Evolutionary conservation across 2,113 vertebrate species (phyloP), one percentile per base, ranked within the genome.

Genomic region (Callipepla californica): DNA sequence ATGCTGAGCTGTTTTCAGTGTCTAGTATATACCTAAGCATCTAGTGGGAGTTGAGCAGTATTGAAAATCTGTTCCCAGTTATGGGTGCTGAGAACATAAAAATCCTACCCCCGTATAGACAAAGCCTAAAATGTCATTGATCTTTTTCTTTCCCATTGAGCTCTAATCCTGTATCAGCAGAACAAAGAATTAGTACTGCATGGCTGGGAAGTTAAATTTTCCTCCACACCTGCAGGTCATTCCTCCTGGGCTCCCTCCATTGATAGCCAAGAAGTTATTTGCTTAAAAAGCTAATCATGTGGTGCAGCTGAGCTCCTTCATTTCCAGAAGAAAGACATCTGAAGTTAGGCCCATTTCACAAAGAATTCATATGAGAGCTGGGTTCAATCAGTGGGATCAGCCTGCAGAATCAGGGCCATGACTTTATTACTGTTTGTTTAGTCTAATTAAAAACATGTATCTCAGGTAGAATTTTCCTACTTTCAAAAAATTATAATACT

Each of bases 231-330:
- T 95, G 93, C 80, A 86, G 90, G 83, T 94, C 91, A 94, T 96
- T 92, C 85, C 85, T 95, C 90, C 93, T 92, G 79, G 87, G 79
- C 87, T 95, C 89, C 40, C 34, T 81, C 85, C 82, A 92, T 58
- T 95, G 93, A 96, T 78, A 92, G 91, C 76, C 85, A 91, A 84
- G 68, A 92, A 90, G 87, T 85, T 90, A 94, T 96, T 96, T 94
- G 76, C 94, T 96, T 94, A 95, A 94, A 96, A 96, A 94, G 72
- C 79, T 91, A 96, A 95, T 93, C 94, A 94, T 94, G 77, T 96
- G 85, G 93, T 94, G 69, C 91, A 95, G 91, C 88, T 94, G 92
- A 94, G 62, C 85, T 81, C 93, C 92, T 88, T 91, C 76, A 7
- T 72, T 90, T 85, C 66, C 88, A 94, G 85, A 94, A 80, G 73